Conservation (phyloP, 2,113 vertebrate genomes). For the Malurus alboscapulatus region DNA sequence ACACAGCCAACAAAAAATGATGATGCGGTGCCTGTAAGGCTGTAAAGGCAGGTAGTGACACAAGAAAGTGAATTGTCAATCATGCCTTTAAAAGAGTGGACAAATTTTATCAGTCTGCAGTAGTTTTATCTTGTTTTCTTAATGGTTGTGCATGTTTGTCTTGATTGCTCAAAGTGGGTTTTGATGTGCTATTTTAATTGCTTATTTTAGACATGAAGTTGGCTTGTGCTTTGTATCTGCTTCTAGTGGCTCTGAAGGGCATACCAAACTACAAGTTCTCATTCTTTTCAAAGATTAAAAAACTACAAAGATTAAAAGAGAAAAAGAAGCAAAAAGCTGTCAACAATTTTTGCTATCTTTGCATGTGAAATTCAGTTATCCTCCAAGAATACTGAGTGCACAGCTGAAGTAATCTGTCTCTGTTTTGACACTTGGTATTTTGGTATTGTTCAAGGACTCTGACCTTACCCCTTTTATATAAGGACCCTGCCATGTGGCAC, state of each 20-base stretch:
- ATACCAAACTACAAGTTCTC: neutral
- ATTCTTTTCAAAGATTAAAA: neutral
- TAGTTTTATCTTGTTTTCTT: neutral
- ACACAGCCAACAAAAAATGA: neutral
- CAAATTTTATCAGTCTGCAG: neutral
- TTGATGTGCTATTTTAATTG: neutral
- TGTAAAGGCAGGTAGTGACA: neutral
- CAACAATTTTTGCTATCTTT: neutral
- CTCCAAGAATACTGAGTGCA: neutral
- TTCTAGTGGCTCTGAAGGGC: neutral
- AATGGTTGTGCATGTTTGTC: neutral
- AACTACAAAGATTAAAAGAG: neutral
- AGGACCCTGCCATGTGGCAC: neutral
- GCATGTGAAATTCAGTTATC: neutral
- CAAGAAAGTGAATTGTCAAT: neutral
- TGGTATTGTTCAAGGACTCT: neutral
- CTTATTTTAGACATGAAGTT: neutral
- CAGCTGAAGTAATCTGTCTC: neutral
- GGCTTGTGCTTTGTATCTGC: neutral
- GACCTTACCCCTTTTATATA: neutral
- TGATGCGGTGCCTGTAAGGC: fast-evolving
- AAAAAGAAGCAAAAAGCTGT: neutral
- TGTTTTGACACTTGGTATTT: neutral
- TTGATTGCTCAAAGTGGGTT: neutral
- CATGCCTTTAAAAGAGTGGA: neutral